Evolutionary conservation across 2,113 vertebrate species (phyloP).

Genomic region (Lichenostomus cassidix): DNA sequence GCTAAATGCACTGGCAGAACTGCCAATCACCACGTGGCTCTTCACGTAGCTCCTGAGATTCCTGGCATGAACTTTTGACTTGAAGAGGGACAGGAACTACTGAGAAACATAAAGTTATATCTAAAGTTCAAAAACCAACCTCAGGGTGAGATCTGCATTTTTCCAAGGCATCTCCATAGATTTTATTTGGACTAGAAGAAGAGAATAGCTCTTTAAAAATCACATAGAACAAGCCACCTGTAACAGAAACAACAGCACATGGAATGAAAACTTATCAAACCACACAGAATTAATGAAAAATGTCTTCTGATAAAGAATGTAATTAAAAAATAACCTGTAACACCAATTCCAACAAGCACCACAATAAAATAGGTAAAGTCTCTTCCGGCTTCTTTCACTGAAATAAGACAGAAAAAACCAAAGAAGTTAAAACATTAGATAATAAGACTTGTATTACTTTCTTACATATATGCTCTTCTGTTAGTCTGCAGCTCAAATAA

Average conservation of each 20-base stretch:
- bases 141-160: conserved; percentile 89
- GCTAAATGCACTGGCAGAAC: neutral
- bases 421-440: neutral
- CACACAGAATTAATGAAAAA: neutral
- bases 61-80: neutral
- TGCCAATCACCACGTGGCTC: rapidly evolving
- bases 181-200: conserved; percentile 90
- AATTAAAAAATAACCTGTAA: conserved; percentile 84
- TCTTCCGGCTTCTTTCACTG: conserved; percentile 91
- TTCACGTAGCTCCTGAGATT: rapidly evolving
- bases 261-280: neutral
- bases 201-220: conserved; percentile 95
- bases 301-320: neutral
- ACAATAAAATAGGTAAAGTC: conserved; percentile 91
- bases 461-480: neutral
- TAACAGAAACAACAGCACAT: conserved; percentile 45
- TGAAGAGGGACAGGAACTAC: neutral
- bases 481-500: neutral
- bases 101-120: neutral
- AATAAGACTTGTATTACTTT: neutral
- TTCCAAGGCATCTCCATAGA: conserved; percentile 89
- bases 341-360: conserved; percentile 85
- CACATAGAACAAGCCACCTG: conserved; percentile 91
- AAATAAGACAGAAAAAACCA: conserved; percentile 33
- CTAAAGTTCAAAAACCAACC: conserved; percentile 72